Conservation (phyloP, 2,113 vertebrate species). For the Chaetura pelagica region DNA sequence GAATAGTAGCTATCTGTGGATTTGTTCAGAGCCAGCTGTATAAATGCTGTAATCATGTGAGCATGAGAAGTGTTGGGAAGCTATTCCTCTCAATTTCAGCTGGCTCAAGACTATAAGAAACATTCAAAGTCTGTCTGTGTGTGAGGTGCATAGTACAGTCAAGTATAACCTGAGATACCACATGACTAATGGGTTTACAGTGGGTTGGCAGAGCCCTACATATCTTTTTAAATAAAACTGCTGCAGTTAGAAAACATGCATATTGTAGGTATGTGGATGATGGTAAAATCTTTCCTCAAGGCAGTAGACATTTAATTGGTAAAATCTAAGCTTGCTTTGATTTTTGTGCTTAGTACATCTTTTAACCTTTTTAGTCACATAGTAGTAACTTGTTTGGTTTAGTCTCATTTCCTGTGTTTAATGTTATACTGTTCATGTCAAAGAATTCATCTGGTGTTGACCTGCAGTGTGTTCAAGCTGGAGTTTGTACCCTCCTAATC, state of each 20-base stretch:
- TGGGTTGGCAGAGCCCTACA: background rate
- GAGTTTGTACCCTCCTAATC: constrained; percentile 74
- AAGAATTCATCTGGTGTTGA: constrained; percentile 28
- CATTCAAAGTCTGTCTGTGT: background rate
- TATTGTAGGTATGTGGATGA: background rate
- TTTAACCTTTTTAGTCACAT: background rate
- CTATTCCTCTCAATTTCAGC: background rate
- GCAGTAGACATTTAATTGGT: background rate
- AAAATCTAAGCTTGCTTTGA: constrained; percentile 32
- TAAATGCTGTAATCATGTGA: background rate
- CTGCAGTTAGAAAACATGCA: background rate
- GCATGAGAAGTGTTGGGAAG: background rate
- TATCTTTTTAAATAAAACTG: background rate
- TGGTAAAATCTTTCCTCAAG: background rate
- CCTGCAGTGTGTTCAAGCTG: constrained; percentile 41
- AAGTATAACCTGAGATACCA: background rate
- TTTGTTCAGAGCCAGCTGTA: background rate
- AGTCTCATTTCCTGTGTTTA: background rate
- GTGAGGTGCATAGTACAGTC: background rate
- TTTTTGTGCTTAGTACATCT: background rate
- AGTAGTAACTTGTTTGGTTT: background rate
- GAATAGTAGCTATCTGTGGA: background rate
- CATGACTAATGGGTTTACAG: background rate
- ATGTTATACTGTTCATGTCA: background rate
- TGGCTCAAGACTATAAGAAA: background rate